Conservation (phyloP, 2,888 invertebrate genomes). For the Stomorhina lunata region DNA sequence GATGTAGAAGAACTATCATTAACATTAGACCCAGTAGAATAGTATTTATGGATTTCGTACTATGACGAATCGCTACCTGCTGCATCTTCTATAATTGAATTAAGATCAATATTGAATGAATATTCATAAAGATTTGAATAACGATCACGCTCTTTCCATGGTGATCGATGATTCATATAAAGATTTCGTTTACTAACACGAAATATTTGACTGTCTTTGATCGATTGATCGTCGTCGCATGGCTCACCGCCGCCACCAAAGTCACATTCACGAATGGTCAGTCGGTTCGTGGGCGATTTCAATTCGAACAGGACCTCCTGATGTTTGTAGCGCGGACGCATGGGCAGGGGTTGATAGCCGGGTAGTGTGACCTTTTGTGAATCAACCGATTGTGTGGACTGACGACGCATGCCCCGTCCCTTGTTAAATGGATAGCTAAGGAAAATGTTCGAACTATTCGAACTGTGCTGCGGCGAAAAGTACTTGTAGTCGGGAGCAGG, state of each 20-base stretch:
- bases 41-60: conserved; percentile 74
- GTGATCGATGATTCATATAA: conserved; percentile 80
- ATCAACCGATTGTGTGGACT: conserved; percentile 79
- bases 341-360: conserved; percentile 77
- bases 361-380: conserved; percentile 76
- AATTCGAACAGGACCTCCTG: conserved; percentile 79
- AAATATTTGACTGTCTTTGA: conserved; percentile 80
- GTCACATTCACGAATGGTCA: conserved; percentile 79
- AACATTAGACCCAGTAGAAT: conserved; percentile 56
- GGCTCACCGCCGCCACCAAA: conserved; percentile 80
- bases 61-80: conserved; percentile 80
- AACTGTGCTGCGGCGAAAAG: conserved; percentile 78
- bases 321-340: conserved; percentile 77
- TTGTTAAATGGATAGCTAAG: conserved; percentile 79
- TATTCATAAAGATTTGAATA: conserved; percentile 80
- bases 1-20: conserved; percentile 49
- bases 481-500: conserved; percentile 79
- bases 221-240: conserved; percentile 79
- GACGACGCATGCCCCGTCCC: conserved; percentile 77
- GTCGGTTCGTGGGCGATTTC: conserved; percentile 78
- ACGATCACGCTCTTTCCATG: conserved; percentile 79
- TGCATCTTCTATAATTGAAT: conserved; percentile 80
- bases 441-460: conserved; percentile 74
- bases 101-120: conserved; percentile 80
- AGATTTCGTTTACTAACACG: conserved; percentile 80